A percentile compares a stretch with the other conserved stretches of the same genome.
phyloP scores from a whole-genome alignment of 1,140 invertebrate genomes.

The Venturia canescens region DNA sequence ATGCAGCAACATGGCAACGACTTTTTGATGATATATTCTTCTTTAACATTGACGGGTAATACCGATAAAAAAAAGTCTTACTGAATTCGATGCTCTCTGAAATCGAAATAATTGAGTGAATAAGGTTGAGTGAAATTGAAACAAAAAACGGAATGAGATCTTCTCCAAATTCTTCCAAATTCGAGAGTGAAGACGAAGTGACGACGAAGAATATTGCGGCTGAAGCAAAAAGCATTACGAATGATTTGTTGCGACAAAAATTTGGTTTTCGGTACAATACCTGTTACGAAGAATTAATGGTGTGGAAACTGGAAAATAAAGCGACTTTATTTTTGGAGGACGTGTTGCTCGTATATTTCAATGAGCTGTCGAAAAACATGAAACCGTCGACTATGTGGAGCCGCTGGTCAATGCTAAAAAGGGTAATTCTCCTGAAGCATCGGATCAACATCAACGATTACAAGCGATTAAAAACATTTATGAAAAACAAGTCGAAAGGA shows the following conservation, averaged over 20 bases:
- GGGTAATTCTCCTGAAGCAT: conserved; percentile 3
- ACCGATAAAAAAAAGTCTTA: no score
- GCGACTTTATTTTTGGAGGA: conserved; percentile 1
- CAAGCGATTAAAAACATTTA: no score
- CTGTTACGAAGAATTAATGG: neutral
- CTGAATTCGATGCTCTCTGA: no score
- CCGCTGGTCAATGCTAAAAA: conserved; percentile 44
- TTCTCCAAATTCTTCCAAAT: no score
- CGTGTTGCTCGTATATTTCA: no score
- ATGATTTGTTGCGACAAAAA: conserved; percentile 28
- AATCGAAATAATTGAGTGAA: no score
- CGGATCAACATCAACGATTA: conserved; percentile 34
- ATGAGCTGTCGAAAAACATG: neutral
- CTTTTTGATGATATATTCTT: no score
- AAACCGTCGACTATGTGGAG: conserved; percentile 45
- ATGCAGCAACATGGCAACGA: no score
- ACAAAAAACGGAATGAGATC: neutral
- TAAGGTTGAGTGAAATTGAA: no score
- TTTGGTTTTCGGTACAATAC: neutral
- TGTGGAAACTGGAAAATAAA: conserved; percentile 4
- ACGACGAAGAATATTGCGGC: no score
- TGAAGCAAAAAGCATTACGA: neutral
- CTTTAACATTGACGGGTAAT: no score
- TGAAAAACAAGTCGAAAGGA: conserved; percentile 44
- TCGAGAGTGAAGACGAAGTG: neutral